Conservation (phyloP, 2,797 vertebrate species). For the Apogon talboti region DNA sequence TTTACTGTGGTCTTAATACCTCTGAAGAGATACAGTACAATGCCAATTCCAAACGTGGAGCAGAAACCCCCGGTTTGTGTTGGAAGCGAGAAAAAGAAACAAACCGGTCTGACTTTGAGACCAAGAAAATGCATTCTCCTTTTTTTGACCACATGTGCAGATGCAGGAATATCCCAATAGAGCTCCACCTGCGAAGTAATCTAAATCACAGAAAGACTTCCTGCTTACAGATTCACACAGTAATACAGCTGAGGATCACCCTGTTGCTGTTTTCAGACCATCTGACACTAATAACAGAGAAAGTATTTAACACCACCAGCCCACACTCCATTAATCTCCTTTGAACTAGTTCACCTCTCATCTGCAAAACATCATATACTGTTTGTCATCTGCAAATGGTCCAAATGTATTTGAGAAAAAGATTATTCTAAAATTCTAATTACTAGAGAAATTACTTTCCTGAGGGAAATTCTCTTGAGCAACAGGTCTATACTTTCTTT, state of each 20-base stretch:
- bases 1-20: constrained; percentile 21
- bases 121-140: constrained; percentile 25
- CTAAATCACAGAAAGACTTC: constrained; percentile 62
- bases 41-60: constrained; percentile 41
- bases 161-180: constrained; percentile 49
- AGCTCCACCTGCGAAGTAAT: constrained; percentile 61
- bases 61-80: constrained; percentile 58
- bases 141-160: constrained; percentile 47
- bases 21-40: constrained; percentile 30
- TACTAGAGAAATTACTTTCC: neutral
- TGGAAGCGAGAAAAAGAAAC: constrained; percentile 62
- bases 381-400: neutral
- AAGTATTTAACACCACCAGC: constrained; percentile 11
- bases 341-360: neutral
- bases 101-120: constrained; percentile 43
- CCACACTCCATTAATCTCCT: neutral
- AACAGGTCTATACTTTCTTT: neutral
- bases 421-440: constrained; percentile 8
- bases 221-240: constrained; percentile 42
- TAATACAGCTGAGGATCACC: constrained; percentile 34
- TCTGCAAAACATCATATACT: neutral
- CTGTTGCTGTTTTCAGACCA: neutral
- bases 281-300: constrained; percentile 5
- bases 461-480: neutral
- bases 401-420: constrained; percentile 4